Evolutionary conservation across 2,113 vertebrate species (phyloP).

Genomic region (Sigmodon hispidus): DNA sequence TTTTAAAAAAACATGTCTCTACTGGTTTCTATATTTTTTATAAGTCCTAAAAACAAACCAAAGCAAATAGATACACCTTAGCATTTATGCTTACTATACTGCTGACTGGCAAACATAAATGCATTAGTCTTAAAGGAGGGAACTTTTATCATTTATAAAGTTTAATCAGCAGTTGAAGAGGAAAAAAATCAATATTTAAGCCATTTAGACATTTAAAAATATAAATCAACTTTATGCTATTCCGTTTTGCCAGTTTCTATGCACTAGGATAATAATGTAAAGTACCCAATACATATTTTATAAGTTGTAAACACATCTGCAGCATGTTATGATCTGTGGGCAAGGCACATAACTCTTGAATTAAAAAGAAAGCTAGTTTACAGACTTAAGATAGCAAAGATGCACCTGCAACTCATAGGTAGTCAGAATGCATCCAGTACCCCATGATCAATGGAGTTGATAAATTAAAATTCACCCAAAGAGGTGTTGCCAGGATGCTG

Average conservation of each 20-base stretch:
- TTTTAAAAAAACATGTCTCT: slow-evolving; percentile 15
- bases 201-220: slow-evolving; percentile 51
- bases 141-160: slow-evolving; percentile 32
- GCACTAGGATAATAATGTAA: slow-evolving; percentile 22
- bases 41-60: slow-evolving; percentile 16
- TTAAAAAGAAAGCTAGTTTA: background rate
- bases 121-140: slow-evolving; percentile 46
- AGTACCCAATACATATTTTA: slow-evolving; percentile 46
- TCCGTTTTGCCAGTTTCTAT: slow-evolving; percentile 37
- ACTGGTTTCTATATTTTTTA: slow-evolving; percentile 36
- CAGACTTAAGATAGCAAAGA: background rate
- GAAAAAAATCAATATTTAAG: slow-evolving; percentile 56
- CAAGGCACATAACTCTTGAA: background rate
- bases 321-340: background rate
- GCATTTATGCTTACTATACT: background rate
- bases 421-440: background rate
- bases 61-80: background rate
- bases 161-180: background rate
- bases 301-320: slow-evolving; percentile 41
- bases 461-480: slow-evolving; percentile 42
- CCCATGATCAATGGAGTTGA: background rate
- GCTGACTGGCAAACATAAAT: slow-evolving; percentile 10
- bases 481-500: slow-evolving; percentile 6
- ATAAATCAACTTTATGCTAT: slow-evolving; percentile 46
- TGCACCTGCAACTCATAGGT: background rate